Conservation (phyloP, 2,797 vertebrate genomes). For the Xenops minutus region DNA sequence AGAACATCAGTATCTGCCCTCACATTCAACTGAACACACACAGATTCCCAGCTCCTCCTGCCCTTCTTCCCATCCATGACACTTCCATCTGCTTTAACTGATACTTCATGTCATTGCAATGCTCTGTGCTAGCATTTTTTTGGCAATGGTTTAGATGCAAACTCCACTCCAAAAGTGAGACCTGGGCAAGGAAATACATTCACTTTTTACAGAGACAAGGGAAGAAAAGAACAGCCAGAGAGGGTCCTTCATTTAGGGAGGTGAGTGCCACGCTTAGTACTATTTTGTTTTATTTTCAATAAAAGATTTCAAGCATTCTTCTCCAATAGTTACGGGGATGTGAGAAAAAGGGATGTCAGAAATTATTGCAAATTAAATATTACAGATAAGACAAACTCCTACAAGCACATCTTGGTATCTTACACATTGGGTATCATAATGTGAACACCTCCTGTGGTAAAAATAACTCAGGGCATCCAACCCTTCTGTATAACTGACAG, state of each 20-base stretch:
- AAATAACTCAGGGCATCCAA: neutral
- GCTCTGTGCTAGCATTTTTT: neutral
- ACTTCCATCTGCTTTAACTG: neutral
- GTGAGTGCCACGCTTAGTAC: neutral
- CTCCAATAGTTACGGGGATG: neutral
- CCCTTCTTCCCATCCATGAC: neutral
- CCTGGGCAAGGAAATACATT: neutral
- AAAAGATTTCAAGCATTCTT: neutral
- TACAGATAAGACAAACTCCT: neutral
- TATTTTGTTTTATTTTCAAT: neutral
- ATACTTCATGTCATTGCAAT: neutral
- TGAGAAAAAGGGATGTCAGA: neutral
- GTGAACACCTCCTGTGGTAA: neutral
- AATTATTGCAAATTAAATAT: neutral
- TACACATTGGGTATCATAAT: neutral
- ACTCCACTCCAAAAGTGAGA: neutral
- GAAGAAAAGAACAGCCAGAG: neutral
- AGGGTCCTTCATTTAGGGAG: neutral
- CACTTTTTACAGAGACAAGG: neutral
- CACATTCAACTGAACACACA: neutral
- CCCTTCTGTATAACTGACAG: neutral
- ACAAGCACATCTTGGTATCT: neutral
- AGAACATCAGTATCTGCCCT: neutral
- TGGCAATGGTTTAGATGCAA: neutral
- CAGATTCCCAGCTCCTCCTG: neutral